Evolutionary conservation across 2,113 vertebrate species (phyloP), one percentile per base, ranked within the genome.

Genomic region (Microtus oregoni): DNA sequence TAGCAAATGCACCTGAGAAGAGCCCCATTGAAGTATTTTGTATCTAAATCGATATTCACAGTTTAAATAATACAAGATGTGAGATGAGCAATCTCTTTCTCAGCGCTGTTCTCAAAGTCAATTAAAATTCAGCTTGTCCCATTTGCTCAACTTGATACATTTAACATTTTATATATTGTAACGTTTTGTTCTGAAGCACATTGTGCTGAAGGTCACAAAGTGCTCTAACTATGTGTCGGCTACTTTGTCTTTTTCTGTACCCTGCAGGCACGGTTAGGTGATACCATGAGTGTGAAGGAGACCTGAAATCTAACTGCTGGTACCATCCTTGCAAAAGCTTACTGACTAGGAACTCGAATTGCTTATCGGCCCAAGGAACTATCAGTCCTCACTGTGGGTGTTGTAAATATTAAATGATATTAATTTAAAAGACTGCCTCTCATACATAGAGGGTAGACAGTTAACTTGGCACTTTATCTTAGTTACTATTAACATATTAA

Each of bases 41-140:
- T 83, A 4, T 82, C 65, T 32, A 82, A 26, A 12, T 2, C 1
- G 35, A 65, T 83, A 67, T 41, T n/a, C 5, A 30, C 58, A 47
- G 76, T 82, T 83, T 83, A 77, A 86, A 92, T 41, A 86, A 22
- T 35, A 12, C 50, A 96, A 35, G 32, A 77, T 83, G 70, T 92
- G 70, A 72, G 22, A 5, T 61, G 72, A 88, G 47, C 89, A 91
- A 10, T n/a, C 44, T 44, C 24, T 41, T 55, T 92, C 88, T 87
- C 44, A 61, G 12, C 35, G 11, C 72, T 13, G 6, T 63, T 41
- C n/a, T 86, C 30, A 87, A 86, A 83, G 32, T 13, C 75, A 63
- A 9, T 72, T 73, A 61, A 94, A 92, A 92, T 65, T 44, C 81
- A 77, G 14, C 38, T 94, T 38, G 41, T 22, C 3, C 8, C 32